A percentile compares a stretch with the other conserved stretches of the same genome.
Evolutionary conservation across 1,140 invertebrate genomes (phyloP).

Genomic region (Drosophila obscura): DNA sequence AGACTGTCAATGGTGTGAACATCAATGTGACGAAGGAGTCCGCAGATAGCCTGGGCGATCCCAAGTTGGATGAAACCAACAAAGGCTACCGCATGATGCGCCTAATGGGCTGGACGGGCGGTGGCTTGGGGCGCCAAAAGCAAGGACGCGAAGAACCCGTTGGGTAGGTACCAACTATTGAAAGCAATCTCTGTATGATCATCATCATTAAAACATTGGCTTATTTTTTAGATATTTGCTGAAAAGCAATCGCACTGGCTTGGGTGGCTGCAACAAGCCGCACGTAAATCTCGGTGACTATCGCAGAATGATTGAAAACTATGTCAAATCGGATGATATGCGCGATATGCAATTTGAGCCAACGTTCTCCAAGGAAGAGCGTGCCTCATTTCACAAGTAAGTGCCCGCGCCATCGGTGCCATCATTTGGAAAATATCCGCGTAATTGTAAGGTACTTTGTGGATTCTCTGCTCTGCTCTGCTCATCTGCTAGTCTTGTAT

Average conservation of each 20-base stretch:
- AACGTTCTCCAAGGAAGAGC: conserved; percentile 89
- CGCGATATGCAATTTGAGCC: conserved; percentile 88
- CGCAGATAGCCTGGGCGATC: conserved; percentile 47
- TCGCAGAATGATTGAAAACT: conserved; percentile 81
- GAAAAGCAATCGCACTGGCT: conserved; percentile 72
- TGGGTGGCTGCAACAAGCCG: conserved; percentile 50
- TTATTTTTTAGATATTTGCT: conserved; percentile 60
- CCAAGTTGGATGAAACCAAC: conserved; percentile 84
- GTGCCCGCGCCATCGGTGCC: conserved; percentile 5
- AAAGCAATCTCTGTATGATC: background rate
- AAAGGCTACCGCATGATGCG: conserved; percentile 89
- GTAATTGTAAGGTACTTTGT: background rate
- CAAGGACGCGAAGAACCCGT: conserved; percentile 89
- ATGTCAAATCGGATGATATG: conserved; percentile 84
- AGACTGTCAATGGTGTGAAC: conserved; percentile 63
- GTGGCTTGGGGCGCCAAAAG: conserved; percentile 88
- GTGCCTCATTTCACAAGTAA: conserved; percentile 88
- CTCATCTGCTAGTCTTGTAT: too few species aligned
- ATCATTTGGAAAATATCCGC: too few species aligned
- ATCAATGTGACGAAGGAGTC: conserved; percentile 68
- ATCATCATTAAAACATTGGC: background rate
- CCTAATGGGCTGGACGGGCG: conserved; percentile 92
- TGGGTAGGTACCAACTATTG: conserved; percentile 78
- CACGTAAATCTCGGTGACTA: conserved; percentile 41
- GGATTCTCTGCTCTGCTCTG: too few species aligned